Conservation (phyloP, 2,797 vertebrate genomes). For the Cirrhinus molitorella region DNA sequence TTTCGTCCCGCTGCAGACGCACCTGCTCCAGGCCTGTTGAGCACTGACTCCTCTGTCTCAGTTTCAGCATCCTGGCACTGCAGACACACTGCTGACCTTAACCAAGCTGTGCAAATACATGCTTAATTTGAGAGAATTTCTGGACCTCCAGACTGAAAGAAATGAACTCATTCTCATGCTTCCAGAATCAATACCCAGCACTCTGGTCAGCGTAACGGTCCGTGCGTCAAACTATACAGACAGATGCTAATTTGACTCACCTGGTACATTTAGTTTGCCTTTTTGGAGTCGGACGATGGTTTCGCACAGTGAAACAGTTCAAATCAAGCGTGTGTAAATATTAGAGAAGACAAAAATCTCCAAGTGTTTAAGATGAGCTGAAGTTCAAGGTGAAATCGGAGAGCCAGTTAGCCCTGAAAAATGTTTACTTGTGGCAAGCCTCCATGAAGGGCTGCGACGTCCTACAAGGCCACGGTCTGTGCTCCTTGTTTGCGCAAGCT, state of each 20-base stretch:
- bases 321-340: constrained; percentile 61
- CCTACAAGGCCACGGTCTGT: constrained; percentile 79
- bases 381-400: constrained; percentile 66
- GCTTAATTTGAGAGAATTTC: constrained; percentile 33
- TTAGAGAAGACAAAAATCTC: constrained; percentile 63
- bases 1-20: constrained; percentile 53
- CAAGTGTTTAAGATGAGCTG: constrained; percentile 63
- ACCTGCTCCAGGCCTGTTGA: constrained; percentile 43
- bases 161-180: constrained; percentile 48
- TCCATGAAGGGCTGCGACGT: constrained; percentile 49
- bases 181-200: constrained; percentile 60
- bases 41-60: constrained; percentile 34
- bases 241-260: constrained; percentile 50
- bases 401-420: constrained; percentile 69
- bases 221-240: constrained; percentile 29
- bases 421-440: constrained; percentile 68
- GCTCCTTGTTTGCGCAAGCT: constrained; percentile 79
- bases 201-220: constrained; percentile 33
- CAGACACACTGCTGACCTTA: constrained; percentile 45
- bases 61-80: constrained; percentile 29
- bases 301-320: constrained; percentile 50
- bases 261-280: constrained; percentile 32
- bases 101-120: constrained; percentile 58
- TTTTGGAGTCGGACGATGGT: background rate
- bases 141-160: constrained; percentile 38